Conservation (phyloP, 1,140 invertebrate genomes). For the Lordiphosa collinella region DNA sequence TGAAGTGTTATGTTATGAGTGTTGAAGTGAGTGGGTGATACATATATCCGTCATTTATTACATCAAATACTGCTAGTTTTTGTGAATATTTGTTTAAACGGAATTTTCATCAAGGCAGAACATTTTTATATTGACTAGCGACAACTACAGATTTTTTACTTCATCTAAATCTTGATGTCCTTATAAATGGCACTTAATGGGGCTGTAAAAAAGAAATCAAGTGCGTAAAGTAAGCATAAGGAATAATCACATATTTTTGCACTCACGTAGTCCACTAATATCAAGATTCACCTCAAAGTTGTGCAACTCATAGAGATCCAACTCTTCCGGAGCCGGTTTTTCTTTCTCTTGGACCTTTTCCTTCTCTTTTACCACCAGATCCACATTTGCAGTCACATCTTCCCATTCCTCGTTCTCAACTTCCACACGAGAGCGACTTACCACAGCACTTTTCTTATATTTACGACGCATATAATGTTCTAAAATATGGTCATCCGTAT, state of each 20-base stretch:
- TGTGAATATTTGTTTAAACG: too few species aligned
- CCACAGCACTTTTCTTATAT: constrained; percentile 22
- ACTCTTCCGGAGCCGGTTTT: not conserved
- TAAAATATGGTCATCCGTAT: constrained; percentile 1
- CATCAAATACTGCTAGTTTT: too few species aligned
- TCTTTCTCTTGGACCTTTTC: not conserved
- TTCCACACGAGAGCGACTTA: constrained; percentile 1
- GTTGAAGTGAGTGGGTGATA: too few species aligned
- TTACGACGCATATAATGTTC: constrained; percentile 30
- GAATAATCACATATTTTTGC: not conserved
- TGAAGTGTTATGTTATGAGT: too few species aligned
- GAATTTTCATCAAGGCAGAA: too few species aligned
- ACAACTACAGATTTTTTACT: too few species aligned
- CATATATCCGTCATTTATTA: too few species aligned
- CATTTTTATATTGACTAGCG: too few species aligned
- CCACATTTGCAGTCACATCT: not conserved
- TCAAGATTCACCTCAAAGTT: constrained; percentile 31
- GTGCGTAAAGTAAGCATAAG: too few species aligned
- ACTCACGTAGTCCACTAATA: constrained; percentile 25
- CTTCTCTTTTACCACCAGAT: not conserved
- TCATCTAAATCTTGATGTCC: constrained; percentile 1
- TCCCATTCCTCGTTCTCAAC: not conserved
- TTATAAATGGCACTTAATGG: constrained; percentile 12
- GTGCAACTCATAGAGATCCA: constrained; percentile 29
- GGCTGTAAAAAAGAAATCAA: not conserved